Base-by-base conservation (phyloP, 2,888 invertebrate genomes). In the Spodoptera picta region DNA sequence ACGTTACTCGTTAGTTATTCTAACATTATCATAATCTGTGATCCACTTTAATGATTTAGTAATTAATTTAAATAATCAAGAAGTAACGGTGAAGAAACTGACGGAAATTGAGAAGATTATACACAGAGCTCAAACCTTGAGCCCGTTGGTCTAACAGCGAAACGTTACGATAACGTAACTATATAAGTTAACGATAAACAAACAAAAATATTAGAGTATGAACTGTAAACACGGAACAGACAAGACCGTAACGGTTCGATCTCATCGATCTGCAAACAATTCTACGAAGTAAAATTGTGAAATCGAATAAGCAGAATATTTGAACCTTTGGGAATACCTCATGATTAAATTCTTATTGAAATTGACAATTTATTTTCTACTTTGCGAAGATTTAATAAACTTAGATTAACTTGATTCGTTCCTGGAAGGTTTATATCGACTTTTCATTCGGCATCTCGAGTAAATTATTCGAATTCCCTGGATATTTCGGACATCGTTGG, bases 251-350 rank as follows among this genome's bases (percentile, higher is more conserved):
- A 66, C 42, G 11, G 54, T 49, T 64, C 65, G 75, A 14, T 14
- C 14, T 14, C 14, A 14, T 14, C 14, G 14, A 78, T 71, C 55
- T 62, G 44, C 58, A 49, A 54, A 61, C 53, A 67, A 51, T 43
- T 59, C 58, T 44, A 12, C 52, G 23, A 47, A 72, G 76, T 69
- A 14, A 79, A 74, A 79, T 79, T 71, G 63, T 50, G 53, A 68
- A 65, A 72, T 76, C 60, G 51, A 36, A 49, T 46, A 36, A 61
- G 45, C 45, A 51, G 23, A 58, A 62, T 65, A 54, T 65, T 5
- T 24, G 55, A n/a, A 67, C 69, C 59, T 65, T 5, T 24, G 57
- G 23, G 69, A 60, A 6, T 45, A 23, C 23, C 5, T 14, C 31
- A 9, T 55, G 54, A 69, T 71, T 62, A 59, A 60, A 60, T 59